Base-by-base conservation (phyloP, 2,113 vertebrate genomes). In the Entomyzon cyanotis region DNA sequence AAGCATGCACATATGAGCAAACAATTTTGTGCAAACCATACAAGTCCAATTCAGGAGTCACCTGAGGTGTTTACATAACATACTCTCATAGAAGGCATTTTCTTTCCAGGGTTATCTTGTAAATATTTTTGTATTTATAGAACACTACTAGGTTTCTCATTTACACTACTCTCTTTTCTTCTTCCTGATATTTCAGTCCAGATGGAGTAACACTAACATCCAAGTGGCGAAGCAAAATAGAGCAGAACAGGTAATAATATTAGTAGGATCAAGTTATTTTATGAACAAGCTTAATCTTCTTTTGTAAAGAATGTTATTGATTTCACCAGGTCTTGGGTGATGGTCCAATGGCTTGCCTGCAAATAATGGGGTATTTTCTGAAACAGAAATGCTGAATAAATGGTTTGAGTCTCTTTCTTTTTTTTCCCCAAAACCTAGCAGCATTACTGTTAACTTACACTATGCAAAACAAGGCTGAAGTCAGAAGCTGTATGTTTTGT, bases 181-280 rank as follows among this genome's bases (percentile, higher is more conserved):
- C 74, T 53, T 39, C 28, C 16, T 67, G 63, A 47, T 92, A 49
- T 46, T 92, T 80, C 59, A 98, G 98, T 39, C 24, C 37, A 12
- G 52, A 59, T n/a, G 44, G 12, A 89, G 6, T 24, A 47, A n/a
- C 31, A 58, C 41, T 55, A 24, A 52, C 71, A 11, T 98, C 96
- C 46, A 95, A 28, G 35, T 99, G 99, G 99, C 89, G 90, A 49
- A 97, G 84, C 74, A 98, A 96, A 94, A 87, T 98, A 55, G 87
- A 96, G 11, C 79, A 98, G 68, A 90, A 93, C 93, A 98, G 98
- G 98, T 98, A 98, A 96, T 44, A 55, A 16, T 71, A 87, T 44
- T 47, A 74, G 20, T 71, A 69, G 46, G 35, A 71, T 42, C 55
- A 80, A 55, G 8, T n/a, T 56, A 35, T 77, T 95, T 85, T 76